Percentiles rank a stretch among this genome's conserved stretches.
phyloP scores from a whole-genome alignment of 2,113 vertebrate genomes.

The Parus major region DNA sequence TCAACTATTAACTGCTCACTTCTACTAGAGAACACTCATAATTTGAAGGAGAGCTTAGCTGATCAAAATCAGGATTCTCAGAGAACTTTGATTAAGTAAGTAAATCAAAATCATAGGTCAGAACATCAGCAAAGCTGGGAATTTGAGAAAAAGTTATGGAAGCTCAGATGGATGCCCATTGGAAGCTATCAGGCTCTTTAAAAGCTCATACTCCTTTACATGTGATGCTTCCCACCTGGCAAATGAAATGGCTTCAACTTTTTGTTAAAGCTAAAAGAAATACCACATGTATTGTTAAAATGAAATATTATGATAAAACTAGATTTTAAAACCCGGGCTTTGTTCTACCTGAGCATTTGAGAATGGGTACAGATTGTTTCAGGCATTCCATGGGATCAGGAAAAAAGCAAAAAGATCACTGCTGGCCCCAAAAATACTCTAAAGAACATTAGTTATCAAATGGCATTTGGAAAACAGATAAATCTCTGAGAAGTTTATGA shows the following conservation, averaged over 20 bases:
- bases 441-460: neutral
- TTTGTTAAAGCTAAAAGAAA: neutral
- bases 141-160: neutral
- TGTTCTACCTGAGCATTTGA: neutral
- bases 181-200: neutral
- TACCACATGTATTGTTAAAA: neutral
- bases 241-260: neutral
- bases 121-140: neutral
- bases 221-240: neutral
- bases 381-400: neutral
- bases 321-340: neutral
- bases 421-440: neutral
- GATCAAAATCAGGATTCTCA: neutral
- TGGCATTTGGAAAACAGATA: neutral
- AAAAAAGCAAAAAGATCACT: neutral
- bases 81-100: neutral
- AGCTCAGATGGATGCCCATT: neutral
- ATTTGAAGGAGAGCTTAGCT: neutral
- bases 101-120: neutral
- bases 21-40: neutral
- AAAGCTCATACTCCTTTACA: neutral
- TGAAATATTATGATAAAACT: neutral
- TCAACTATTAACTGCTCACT: neutral
- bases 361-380: neutral
- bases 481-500: neutral